phyloP scores from a whole-genome alignment of 2,888 invertebrate species.

The Byasa hedistus region DNA sequence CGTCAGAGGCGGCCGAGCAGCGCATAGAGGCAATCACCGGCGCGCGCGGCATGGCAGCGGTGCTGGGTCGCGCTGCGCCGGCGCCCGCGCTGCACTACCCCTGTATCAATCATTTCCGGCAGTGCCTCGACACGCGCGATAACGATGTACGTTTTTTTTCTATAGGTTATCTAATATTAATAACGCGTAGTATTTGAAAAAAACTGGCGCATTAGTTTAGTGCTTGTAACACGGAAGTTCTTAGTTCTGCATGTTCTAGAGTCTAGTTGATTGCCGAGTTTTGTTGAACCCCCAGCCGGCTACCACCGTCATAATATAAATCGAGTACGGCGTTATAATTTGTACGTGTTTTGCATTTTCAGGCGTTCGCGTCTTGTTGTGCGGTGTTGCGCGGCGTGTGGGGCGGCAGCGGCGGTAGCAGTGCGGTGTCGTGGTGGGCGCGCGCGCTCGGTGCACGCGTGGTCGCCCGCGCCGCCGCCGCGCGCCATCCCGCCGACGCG shows the following conservation, averaged over 20 bases:
- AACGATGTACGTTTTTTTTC: conserved; percentile 52
- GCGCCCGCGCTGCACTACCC: conserved; percentile 93
- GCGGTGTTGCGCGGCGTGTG: conserved; percentile 62
- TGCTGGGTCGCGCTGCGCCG: conserved; percentile 90
- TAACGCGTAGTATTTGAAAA: too few species aligned
- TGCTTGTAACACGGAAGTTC: too few species aligned
- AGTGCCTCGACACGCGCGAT: conserved; percentile 82
- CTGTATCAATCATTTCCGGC: conserved; percentile 94
- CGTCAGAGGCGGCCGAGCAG: conserved; percentile 82
- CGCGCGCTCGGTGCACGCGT: conserved; percentile 64
- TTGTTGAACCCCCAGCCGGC: too few species aligned
- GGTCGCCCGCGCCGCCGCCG: conserved; percentile 54
- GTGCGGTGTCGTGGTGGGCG: conserved; percentile 65
- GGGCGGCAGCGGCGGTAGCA: conserved; percentile 42
- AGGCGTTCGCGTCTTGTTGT: conserved; percentile 69
- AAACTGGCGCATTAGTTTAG: too few species aligned
- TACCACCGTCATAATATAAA: too few species aligned
- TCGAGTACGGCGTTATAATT: not conserved
- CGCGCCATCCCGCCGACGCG: conserved; percentile 55
- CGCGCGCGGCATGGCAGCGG: conserved; percentile 92
- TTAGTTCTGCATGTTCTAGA: too few species aligned
- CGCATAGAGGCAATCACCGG: conserved; percentile 92
- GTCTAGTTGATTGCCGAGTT: too few species aligned
- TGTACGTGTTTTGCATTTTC: not conserved
- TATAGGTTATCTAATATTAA: not conserved